Base-by-base conservation (phyloP, 2,888 invertebrate genomes). In the Aleiodes alternator region DNA sequence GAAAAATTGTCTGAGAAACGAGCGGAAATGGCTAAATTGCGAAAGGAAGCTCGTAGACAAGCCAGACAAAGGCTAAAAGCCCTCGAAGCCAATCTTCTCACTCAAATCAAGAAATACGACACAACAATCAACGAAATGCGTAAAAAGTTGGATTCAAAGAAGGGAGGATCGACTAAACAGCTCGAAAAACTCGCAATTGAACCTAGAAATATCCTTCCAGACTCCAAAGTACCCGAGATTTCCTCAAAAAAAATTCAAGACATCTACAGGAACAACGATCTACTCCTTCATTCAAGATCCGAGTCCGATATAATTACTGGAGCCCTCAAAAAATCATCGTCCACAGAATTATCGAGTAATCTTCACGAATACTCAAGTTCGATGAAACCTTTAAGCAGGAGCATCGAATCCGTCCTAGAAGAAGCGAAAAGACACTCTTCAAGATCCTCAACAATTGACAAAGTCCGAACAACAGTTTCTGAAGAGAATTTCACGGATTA, bases 91-190 rank as follows among this genome's bases (percentile, higher is more conserved):
- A 89, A 88, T 82, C 83, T 89, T 59, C 80, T 88, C 29, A 87
- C 86, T 84, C 88, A 89, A 84, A 88, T 89, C 43, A 87, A 89
- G 89, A 89, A 85, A 84, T 89, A 89, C 68, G 89, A 89, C 57
- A 84, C 85, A 34, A 89, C 87, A 5, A 89, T 89, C 38, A 82
- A 86, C 55, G 89, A 89, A 77, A 89, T 89, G 89, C 86, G 87
- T 0, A 88, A 87, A 56, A 88, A 88, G 76, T 77, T 89, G 72
- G 89, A 89, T 70, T 82, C 84, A 12, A 87, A 85, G 9, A 43
- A 9, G 70, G 87, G 84, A 75, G 83, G 78, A 29, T 73, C 76
- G 16, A 77, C 80, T 14, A 89, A 85, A 77, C 86, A 88, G 53
- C 81, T 57, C 56, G 88, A 87, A 8, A 89, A 86, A 68, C 79